Base-by-base conservation (phyloP, 2,113 vertebrate species). In the Platycercus adscitus region DNA sequence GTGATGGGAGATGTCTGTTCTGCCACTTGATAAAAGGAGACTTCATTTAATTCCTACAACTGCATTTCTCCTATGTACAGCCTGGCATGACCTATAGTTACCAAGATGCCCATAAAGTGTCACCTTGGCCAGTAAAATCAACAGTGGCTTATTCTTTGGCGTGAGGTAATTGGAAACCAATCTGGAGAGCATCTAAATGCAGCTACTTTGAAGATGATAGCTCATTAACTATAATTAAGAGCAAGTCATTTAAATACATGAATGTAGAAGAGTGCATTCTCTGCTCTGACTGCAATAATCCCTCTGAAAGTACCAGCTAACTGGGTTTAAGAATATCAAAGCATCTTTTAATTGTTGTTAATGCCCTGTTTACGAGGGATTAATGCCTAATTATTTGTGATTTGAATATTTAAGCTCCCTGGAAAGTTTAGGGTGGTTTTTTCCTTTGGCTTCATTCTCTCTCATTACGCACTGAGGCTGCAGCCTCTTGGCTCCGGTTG, bases 161-260 rank as follows among this genome's bases (percentile, higher is more conserved):
- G 43, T 0, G 0, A 93, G 61, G 39, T 69, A 75, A 68, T 93
- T 88, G 71, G 43, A 76, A 86, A 71, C 72, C 86, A 76, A 56
- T 49, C 75, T 7, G n/a, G 47, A 60, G 35, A 94, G 56, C 39
- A 44, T 79, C 61, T 55, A 84, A 52, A 89, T 37, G 56, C 77
- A 88, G 56, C 65, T 76, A 68, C 61, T 92, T 81, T 52, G 76
- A 76, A 94, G 65, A 64, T 44, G 88, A 91, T 79, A 94, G 60
- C 79, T 93, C 76, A 79, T 95, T 88, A 95, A 43, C 56, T 47
- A n/a, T 52, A 97, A 93, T 93, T 90, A 95, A 93, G 73, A 88
- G 20, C 20, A 76, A 92, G 35, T 79, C 1, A 72, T 90, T 93
- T 86, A 78, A 93, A 93, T 56, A 63, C 43, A 65, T 46, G 35